Conservation (phyloP, 1,140 invertebrate genomes). For the Leptinotarsa lineolata region DNA sequence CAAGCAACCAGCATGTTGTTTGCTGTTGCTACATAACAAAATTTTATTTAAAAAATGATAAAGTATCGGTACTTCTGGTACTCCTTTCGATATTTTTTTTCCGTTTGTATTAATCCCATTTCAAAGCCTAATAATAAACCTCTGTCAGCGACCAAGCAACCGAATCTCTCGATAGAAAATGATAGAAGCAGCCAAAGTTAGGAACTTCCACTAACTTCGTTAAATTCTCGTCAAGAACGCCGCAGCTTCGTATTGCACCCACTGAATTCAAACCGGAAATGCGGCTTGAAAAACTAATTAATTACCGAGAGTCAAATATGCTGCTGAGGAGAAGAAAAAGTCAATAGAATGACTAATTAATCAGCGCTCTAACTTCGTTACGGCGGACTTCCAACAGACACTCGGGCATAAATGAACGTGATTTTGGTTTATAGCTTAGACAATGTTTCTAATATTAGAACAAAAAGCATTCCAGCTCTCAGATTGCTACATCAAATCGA, state of each 20-base stretch:
- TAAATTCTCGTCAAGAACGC: neutral
- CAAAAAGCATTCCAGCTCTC: too few relatives aligned
- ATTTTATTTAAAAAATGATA: too few relatives aligned
- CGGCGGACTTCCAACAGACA: neutral
- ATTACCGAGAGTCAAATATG: neutral
- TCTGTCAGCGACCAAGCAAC: neutral
- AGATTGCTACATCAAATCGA: too few relatives aligned
- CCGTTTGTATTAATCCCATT: too few relatives aligned
- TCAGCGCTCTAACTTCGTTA: constrained; percentile 3
- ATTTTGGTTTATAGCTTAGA: neutral
- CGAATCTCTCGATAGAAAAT: neutral
- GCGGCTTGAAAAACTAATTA: constrained; percentile 1
- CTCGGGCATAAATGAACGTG: neutral
- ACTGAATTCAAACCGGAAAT: neutral
- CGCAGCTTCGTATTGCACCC: neutral
- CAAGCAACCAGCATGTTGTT: too few relatives aligned
- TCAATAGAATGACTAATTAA: constrained; percentile 7
- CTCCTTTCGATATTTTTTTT: too few relatives aligned
- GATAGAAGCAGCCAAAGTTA: neutral
- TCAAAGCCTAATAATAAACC: too few relatives aligned
- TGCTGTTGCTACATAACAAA: too few relatives aligned
- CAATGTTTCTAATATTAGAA: too few relatives aligned
- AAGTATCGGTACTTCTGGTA: too few relatives aligned
- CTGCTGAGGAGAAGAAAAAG: neutral
- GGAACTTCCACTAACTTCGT: neutral